Evolutionary conservation across 2,113 vertebrate genomes (phyloP), one percentile per base, ranked within the genome.

Genomic region (Podocnemis expansa): DNA sequence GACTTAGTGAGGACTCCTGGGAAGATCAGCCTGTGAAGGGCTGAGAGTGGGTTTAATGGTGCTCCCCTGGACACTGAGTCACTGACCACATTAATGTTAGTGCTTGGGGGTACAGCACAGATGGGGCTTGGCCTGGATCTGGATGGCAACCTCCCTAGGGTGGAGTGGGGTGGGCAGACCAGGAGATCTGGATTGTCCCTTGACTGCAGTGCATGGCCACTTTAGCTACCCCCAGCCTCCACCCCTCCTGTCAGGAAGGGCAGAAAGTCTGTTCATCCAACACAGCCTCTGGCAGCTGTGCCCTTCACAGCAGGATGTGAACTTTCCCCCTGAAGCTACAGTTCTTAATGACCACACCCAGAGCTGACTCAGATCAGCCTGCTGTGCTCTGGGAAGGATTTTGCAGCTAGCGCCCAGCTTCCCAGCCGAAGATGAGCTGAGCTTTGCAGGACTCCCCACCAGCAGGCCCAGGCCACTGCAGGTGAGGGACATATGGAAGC

Each of bases 161-260:
- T 10, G 22, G 4, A 21, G 29, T n/a, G 24, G 58, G 38, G 87
- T 0, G 8, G 56, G 73, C 45, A 19, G n/a, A 34, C 34, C n/a
- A 38, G n/a, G 19, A 70, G 67, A 22, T 38, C n/a, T 21, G n/a
- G 34, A 16, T 19, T 14, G n/a, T 31, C 19, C 25, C 17, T 34
- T 22, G 0, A 0, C 19, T 52, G 45, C 5, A 10, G 17, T 38
- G 56, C 31, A 17, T 3, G 21, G 31, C n/a, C 17, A 49, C 4
- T 16, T 16, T 52, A 17, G 52, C 10, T 54, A 60, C 24, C 34
- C 0, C 0, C n/a, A n/a, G n/a, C n/a, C n/a, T n/a, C n/a, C n/a
- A n/a, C n/a, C 13, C 12, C 38, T 58, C 29, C 17, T 6, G 29
- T 31, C 49, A 85, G 56, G 83, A 54, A 10, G 31, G 34, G 7